Conservation (phyloP, 2,113 vertebrate species). For the Catharus minimus region DNA sequence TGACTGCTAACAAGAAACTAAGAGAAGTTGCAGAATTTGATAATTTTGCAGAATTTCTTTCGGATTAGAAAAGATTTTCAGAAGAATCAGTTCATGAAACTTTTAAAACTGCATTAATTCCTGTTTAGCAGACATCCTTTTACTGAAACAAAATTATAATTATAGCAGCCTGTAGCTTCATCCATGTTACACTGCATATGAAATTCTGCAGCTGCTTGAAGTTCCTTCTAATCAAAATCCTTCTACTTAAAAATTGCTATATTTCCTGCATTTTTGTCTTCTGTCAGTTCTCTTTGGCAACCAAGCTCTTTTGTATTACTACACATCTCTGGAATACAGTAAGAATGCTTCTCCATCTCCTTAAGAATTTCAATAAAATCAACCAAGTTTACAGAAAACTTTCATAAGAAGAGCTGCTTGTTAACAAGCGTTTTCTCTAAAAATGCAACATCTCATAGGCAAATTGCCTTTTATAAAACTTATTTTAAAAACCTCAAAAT, state of each 20-base stretch:
- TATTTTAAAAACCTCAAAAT: neutral
- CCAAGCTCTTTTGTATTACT: neutral
- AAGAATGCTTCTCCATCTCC: neutral
- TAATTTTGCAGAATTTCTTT: neutral
- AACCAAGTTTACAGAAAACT: neutral
- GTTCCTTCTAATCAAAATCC: neutral
- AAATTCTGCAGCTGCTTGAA: neutral
- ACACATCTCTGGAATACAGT: neutral
- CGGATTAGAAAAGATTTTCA: neutral
- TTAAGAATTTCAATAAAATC: neutral
- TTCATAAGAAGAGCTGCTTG: neutral
- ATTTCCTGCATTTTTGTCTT: neutral
- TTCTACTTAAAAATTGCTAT: neutral
- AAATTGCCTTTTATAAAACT: neutral
- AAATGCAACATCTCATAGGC: neutral
- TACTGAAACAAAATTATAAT: neutral
- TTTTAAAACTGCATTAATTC: neutral
- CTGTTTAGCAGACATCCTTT: neutral
- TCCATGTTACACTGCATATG: accelerated
- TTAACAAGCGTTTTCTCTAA: neutral
- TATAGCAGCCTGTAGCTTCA: neutral
- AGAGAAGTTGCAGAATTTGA: neutral
- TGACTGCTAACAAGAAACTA: neutral
- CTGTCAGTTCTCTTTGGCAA: neutral
- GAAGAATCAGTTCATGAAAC: neutral